A percentile compares a stretch with the other conserved stretches of the same genome.
phyloP scores from a whole-genome alignment of 2,888 invertebrate species.

The Melinaea marsaeus region DNA sequence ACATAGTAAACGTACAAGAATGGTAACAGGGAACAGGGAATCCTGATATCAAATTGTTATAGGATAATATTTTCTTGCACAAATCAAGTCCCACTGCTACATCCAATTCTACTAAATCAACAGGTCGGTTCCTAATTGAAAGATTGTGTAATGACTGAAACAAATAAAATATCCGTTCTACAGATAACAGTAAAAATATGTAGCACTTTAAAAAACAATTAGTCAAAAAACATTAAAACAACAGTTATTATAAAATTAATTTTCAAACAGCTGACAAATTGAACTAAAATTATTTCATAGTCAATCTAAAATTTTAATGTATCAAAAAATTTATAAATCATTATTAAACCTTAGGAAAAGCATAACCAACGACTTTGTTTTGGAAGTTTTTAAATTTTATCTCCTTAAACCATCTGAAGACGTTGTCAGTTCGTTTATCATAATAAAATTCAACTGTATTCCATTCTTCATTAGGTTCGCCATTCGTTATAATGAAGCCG shows the following conservation, averaged over 20 bases:
- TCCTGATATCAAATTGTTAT: constrained; percentile 29
- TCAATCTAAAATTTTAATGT: too few species aligned
- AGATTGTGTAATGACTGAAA: constrained; percentile 37
- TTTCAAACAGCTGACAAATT: too few species aligned
- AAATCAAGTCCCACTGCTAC: constrained; percentile 42
- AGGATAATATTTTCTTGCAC: constrained; percentile 42
- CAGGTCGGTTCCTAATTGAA: constrained; percentile 27
- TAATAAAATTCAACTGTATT: constrained; percentile 33
- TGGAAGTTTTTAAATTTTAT: constrained; percentile 28
- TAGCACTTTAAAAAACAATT: too few species aligned
- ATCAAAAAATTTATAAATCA: background rate
- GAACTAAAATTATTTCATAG: too few species aligned
- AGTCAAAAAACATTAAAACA: too few species aligned
- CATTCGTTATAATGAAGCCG: constrained; percentile 49
- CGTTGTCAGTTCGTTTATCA: constrained; percentile 44
- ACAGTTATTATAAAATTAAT: too few species aligned
- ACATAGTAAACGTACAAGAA: constrained; percentile 42
- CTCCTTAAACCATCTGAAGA: constrained; percentile 47
- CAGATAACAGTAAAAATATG: too few species aligned
- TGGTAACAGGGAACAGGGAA: constrained; percentile 57
- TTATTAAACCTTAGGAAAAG: constrained; percentile 43
- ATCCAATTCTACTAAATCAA: constrained; percentile 41
- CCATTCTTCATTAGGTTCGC: constrained; percentile 36
- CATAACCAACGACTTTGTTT: constrained; percentile 51
- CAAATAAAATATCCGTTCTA: background rate